Percentiles rank a stretch among this genome's conserved stretches.
Conservation (phyloP, 2,113 vertebrate genomes). For the Tetrao urogallus region DNA sequence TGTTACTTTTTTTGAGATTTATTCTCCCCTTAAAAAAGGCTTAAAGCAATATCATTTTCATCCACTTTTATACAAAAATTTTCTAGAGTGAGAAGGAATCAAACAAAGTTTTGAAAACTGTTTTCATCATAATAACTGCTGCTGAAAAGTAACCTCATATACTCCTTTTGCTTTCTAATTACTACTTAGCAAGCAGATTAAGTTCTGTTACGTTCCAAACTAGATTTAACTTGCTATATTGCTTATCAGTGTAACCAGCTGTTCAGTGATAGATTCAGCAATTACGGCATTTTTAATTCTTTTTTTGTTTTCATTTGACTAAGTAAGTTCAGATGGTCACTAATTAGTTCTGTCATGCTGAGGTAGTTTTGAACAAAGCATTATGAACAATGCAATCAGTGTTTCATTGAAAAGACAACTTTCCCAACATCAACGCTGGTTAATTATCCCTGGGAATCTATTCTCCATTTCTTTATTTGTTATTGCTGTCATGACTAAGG, state of each 20-base stretch:
- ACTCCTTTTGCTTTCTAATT: conserved; percentile 80
- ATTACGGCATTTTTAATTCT: conserved; percentile 87
- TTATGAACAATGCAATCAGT: conserved; percentile 84
- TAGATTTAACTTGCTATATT: conserved; percentile 83
- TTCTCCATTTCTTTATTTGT: conserved; percentile 76
- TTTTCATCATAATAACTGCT: conserved; percentile 75
- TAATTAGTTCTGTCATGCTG: conserved; percentile 91
- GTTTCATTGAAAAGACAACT: conserved; percentile 81
- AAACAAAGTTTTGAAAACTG: conserved; percentile 66
- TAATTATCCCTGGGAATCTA: conserved; percentile 79
- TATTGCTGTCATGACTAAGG: conserved; percentile 72
- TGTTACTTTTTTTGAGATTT: not conserved
- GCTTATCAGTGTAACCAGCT: conserved; percentile 90
- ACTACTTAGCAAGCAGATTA: conserved; percentile 83
- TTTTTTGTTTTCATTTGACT: conserved; percentile 82
- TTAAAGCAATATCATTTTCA: not conserved
- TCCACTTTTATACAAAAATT: not conserved
- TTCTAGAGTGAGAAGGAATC: not conserved
- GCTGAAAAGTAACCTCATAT: conserved; percentile 74
- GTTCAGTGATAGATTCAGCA: conserved; percentile 80
- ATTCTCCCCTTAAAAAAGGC: not conserved
- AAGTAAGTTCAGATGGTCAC: conserved; percentile 93
- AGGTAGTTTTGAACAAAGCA: conserved; percentile 72
- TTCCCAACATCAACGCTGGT: conserved; percentile 75
- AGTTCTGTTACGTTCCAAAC: conserved; percentile 81